Base-by-base conservation (phyloP, 2,113 vertebrate genomes). In the Cardinalis cardinalis region DNA sequence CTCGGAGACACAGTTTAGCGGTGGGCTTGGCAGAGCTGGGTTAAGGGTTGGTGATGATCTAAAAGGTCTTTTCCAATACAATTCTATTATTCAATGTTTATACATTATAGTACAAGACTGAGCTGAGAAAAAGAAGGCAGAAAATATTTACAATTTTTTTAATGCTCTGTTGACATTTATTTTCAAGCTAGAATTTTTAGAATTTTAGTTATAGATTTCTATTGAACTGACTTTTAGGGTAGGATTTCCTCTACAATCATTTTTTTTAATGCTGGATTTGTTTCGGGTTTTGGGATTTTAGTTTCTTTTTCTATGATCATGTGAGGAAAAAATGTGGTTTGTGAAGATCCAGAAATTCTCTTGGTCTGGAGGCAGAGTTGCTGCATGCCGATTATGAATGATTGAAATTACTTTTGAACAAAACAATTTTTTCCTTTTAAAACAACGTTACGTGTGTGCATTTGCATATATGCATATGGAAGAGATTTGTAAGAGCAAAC, bases 241-340 rank as follows among this genome's bases (percentile, higher is more conserved):
- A 20, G 21, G 25, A 51, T 52, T 4, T 4, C 3, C 6, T 44
- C 12, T 34, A 11, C 7, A 16, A 0, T 0, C 0, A 26, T 36
- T 70, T 61, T 19, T 73, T 61, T 92, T 32, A 53, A 0, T 40
- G 14, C 3, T 58, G 19, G 7, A 0, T 17, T 25, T 66, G 6
- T 26, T 41, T 66, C 0, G 0, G 5, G 3, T 48, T 77, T 17
- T 5, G 16, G 13, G 7, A 1, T 21, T 11, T 88, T 28, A 3
- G 2, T 20, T 48, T 40, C 2, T 79, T 76, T 63, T 83, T 46
- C 40, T 63, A 40, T 26, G 6, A 29, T 56, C 13, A 48, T 10
- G 25, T 8, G 12, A 18, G 20, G 4, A 63, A 87, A 69, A 83
- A 53, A 34, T 24, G 2, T 60, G 4, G 2, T 29, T n/a, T 66